Percentiles rank a stretch among this genome's conserved stretches.
Evolutionary conservation across 2,888 invertebrate genomes (phyloP).

Genomic region (Acrocyrtus sp.): DNA sequence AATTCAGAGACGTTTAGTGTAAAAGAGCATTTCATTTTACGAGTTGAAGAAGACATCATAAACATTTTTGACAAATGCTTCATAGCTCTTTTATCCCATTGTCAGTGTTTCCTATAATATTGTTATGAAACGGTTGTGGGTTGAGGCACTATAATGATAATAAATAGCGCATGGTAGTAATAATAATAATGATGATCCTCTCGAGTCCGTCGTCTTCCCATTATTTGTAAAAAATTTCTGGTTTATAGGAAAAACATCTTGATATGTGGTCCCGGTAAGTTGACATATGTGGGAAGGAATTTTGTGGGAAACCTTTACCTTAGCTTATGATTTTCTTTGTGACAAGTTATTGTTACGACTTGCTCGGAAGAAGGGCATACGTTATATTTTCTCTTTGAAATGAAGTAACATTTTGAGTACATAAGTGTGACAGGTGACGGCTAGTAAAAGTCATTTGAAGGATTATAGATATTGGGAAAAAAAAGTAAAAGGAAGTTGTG

Average conservation of each 20-base stretch:
- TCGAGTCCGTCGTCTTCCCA: too few relatives aligned
- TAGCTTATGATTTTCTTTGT: constrained; percentile 10
- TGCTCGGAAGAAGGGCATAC: too few relatives aligned
- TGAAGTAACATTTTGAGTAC: background rate
- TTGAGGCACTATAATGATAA: constrained; percentile 1
- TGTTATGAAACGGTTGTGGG: too few relatives aligned
- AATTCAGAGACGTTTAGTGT: too few relatives aligned
- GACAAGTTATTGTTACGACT: constrained; percentile 28
- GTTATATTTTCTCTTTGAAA: background rate
- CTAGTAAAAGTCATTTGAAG: constrained; percentile 33
- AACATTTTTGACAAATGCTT: constrained; percentile 28
- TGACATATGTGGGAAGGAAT: constrained; percentile 36
- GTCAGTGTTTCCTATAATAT: too few relatives aligned
- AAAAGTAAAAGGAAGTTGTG: constrained; percentile 19
- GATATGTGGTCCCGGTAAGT: constrained; percentile 28
- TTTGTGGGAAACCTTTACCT: constrained; percentile 20
- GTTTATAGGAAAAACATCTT: too few relatives aligned
- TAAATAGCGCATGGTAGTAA: too few relatives aligned
- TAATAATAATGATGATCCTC: too few relatives aligned
- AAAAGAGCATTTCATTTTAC: constrained; percentile 13
- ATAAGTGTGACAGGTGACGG: constrained; percentile 38
- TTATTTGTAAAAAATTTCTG: too few relatives aligned
- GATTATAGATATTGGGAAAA: background rate
- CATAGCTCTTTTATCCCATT: too few relatives aligned
- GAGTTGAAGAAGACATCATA: constrained; percentile 41